Evolutionary conservation across 2,113 vertebrate species (phyloP), one percentile per base, ranked within the genome.

Genomic region (Caranx melampygus): DNA sequence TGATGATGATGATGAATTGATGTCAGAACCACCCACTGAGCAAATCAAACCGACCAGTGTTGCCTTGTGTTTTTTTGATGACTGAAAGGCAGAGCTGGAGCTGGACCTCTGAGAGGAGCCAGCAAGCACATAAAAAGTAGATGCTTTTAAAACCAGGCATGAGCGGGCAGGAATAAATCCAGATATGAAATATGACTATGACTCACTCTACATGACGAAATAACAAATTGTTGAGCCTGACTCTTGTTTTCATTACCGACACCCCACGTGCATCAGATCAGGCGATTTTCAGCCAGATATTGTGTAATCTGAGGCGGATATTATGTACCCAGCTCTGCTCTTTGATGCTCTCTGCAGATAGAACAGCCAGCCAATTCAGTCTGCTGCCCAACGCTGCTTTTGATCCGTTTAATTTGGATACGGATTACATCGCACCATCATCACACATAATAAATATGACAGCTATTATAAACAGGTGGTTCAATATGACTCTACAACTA

Each of bases 391-490:
- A 16, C 9, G 40, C 37, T 34, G 75, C 67, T 37, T 79, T 78
- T 78, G 62, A 87, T 83, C 70, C 72, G 47, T 58, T 67, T 60
- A 40, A 83, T 66, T 65, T 69, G 42, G 33, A 78, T 65, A 75
- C 72, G 47, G 49, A 76, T 78, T 61, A 34, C 34, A 74, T 35
- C n/a, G 58, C 47, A 66, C 66, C 60, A 60, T 45, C 72, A 51
- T 71, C 21, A 5, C 61, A 59, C 54, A 33, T 26, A 37, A 60
- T 68, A 60, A 76, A 84, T 75, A 68, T 45, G 35, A 52, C 58
- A 73, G 55, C 62, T 20, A 57, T 72, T 59, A 77, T 14, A 59
- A 76, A 75, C 70, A 81, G 59, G 47, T 71, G 64, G 34, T 65
- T 72, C 34, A 40, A 60, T 16, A 37, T 42, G 57, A 72, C 21